Percentiles rank a stretch among this genome's conserved stretches.
Evolutionary conservation across 2,888 invertebrate species (phyloP).

Genomic region (Uropetala carovei): DNA sequence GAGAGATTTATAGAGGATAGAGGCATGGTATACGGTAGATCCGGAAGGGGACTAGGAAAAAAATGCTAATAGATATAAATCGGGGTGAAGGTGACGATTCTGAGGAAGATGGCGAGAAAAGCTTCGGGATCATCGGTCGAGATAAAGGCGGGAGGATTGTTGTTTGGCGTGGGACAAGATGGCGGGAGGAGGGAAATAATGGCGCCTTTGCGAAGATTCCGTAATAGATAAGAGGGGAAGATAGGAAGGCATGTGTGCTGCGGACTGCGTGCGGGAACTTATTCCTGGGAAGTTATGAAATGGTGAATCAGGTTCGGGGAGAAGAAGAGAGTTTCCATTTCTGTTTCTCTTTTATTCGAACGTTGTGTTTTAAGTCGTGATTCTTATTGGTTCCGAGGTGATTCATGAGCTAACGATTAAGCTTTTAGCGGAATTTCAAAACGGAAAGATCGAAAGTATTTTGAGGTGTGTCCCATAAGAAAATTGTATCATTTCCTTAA

Average conservation of each 20-base stretch:
- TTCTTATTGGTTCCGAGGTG: too few species aligned
- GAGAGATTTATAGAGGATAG: neutral
- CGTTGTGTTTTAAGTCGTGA: too few species aligned
- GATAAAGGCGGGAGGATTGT: neutral
- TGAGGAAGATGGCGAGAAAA: slow-evolving; percentile 20
- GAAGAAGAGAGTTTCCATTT: too few species aligned
- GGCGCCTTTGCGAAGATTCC: neutral
- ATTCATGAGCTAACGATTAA: too few species aligned
- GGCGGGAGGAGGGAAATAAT: neutral
- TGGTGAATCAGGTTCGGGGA: too few species aligned
- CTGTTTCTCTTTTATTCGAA: too few species aligned
- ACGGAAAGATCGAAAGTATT: too few species aligned
- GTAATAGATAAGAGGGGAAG: neutral
- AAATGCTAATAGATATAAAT: neutral
- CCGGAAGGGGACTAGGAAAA: neutral
- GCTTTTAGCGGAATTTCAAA: too few species aligned
- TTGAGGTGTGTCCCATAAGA: too few species aligned
- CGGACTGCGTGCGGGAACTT: neutral
- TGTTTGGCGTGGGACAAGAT: slow-evolving; percentile 21
- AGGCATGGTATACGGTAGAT: neutral
- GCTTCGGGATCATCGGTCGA: neutral
- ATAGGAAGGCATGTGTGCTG: neutral
- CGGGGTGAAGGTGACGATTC: slow-evolving; percentile 16
- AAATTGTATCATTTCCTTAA: too few species aligned
- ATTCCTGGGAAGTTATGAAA: too few species aligned